These are phyloP conservation scores for Clamator glandarius DNA, from an alignment of 2,797 vertebrate genomes.

Conservation along the genomic window DNA sequence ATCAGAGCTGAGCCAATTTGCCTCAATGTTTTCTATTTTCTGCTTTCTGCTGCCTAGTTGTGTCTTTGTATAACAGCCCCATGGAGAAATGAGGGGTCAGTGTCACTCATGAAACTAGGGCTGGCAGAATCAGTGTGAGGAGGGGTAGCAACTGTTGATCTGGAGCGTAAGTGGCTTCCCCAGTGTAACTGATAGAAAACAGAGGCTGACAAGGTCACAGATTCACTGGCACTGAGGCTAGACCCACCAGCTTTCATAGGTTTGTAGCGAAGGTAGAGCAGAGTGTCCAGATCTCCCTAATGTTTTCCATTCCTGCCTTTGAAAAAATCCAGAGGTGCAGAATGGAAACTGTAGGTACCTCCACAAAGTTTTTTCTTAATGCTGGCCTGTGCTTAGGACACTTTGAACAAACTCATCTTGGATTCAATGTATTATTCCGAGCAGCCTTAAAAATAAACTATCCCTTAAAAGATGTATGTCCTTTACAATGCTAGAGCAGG, in stretches of 20 bases:
- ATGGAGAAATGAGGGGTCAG: neutral
- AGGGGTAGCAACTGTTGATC: neutral
- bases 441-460: neutral
- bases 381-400: neutral
- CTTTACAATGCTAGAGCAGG: neutral
- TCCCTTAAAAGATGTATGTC: neutral
- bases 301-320: neutral
- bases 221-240: neutral
- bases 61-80: neutral
- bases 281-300: neutral
- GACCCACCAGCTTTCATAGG: neutral
- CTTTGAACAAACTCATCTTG: neutral
- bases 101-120: neutral
- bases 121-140: neutral
- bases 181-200: neutral
- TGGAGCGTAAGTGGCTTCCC: fast-evolving
- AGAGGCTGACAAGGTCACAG: neutral
- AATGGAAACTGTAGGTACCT: neutral
- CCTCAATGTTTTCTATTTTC: neutral
- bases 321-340: neutral
- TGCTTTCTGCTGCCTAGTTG: neutral
- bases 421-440: neutral
- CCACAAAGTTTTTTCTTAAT: neutral
- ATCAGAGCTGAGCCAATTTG: neutral
- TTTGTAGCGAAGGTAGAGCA: neutral